These are phyloP conservation scores for Monarcha castaneiventris DNA, from an alignment of 2,113 vertebrate genomes.

Conservation along the genomic window DNA sequence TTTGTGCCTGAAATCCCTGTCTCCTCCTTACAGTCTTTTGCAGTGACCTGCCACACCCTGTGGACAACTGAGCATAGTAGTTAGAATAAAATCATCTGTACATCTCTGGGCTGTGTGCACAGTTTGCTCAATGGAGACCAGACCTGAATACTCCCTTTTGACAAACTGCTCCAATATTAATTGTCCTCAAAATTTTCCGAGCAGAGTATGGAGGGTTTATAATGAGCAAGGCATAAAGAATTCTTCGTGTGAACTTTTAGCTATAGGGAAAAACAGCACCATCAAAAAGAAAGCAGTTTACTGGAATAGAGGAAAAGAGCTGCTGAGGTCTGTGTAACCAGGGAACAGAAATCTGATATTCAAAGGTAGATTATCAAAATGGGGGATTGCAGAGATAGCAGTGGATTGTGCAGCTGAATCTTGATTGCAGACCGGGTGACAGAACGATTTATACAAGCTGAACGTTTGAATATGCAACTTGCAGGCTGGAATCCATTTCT, in stretches of 20 bases:
- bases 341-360: background rate
- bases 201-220: background rate
- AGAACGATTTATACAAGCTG: background rate
- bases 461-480: background rate
- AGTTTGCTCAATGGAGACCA: background rate
- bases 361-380: background rate
- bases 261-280: background rate
- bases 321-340: background rate
- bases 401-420: constrained; percentile 3
- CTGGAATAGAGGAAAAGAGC: background rate
- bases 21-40: background rate
- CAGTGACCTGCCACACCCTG: background rate
- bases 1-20: background rate
- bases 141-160: background rate
- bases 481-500: background rate
- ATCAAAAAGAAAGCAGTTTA: background rate
- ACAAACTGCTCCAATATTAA: background rate
- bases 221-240: background rate
- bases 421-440: background rate
- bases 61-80: fast-evolving
- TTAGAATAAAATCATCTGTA: background rate
- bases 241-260: background rate
- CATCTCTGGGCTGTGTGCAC: background rate
- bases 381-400: background rate
- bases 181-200: background rate